Base-by-base conservation (phyloP, 2,888 invertebrate species). In the Apamea crenata region DNA sequence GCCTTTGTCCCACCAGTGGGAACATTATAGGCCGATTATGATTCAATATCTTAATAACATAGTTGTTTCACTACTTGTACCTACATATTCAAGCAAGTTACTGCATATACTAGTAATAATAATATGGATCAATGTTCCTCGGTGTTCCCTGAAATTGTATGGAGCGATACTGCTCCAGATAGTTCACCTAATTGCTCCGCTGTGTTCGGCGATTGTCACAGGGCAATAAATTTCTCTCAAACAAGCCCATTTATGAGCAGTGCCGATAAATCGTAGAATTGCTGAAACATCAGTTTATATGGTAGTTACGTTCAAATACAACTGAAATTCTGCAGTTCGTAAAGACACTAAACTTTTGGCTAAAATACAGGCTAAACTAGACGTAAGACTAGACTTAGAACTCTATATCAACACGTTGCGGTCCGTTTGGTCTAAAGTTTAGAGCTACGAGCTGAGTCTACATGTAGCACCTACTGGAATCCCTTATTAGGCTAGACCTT, bases 211-310 rank as follows among this genome's bases (percentile, higher is more conserved):
- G 72, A 84, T 59, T 79, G 80, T 82, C 85, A 65, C 68, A 44
- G 16, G 63, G 72, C 72, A 79, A 82, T 82, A 82, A 82, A 82
- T 82, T 82, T 80, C 68, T 84, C 80, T 80, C 73, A 80, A 84
- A 84, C 82, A 84, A 84, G 68, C 63, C 61, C 80, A 80, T 82
- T 84, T 84, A 84, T 84, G 82, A 82, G 32, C 80, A 59, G 32
- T 18, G 29, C 25, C 80, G 12, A 84, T 83, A 81, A 74, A 85
- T 83, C 47, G 16, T 36, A 53, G 29, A 78, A 67, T 36, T 61
- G 66, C 74, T 71, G 56, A 72, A 73, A 80, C 53, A 79, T 68
- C 61, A 74, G 47, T 44, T 74, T 56, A 72, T 68, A 14, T 44
- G 40, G 40, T 67, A 40, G 66, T 47, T 56, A 50, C 61, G 47